Base-by-base conservation (phyloP, 2,888 invertebrate genomes). In the Tromatobia lineatoria region DNA sequence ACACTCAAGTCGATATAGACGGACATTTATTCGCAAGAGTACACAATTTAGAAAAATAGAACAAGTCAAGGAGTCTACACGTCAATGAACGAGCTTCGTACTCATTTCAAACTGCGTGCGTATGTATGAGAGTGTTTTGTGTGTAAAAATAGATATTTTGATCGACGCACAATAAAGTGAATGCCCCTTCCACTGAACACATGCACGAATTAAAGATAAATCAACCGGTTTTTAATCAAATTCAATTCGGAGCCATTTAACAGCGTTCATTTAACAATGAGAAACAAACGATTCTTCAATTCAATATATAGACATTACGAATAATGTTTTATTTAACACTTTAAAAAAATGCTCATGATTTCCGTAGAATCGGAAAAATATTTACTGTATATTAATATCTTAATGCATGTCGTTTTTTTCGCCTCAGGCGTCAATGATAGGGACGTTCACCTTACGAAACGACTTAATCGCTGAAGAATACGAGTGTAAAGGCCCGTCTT, bases 41-140 rank as follows among this genome's bases (percentile, higher is more conserved):
- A 81, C 54, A 81, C 70, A 81, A 81, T 76, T 81, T 81, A 75
- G 81, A 81, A 81, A 81, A 81, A 81, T 81, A 81, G 81, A 76
- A 64, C 42, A 76, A 76, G 66, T 71, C 67, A 54, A 54, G 66
- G 52, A 73, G 73, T 38, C 52, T 11, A 20, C 18, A 42, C n/a
- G 42, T 64, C 45, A 10, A 66, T 45, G 15, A 59, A 29, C 15
- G 42, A 66, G 20, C 23, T 67, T 25, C 15, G 47, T 15, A 1
- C 15, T 67, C 42, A 6, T 47, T 67, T 23, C 67, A 15, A 67
- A 47, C 15, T 15, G 15, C 67, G 23, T 66, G 66, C 38, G 42
- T 42, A 20, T 38, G 61, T 25, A 66, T 47, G 25, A 47, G 25
- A 47, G 47, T 67, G 45, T 67, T 64, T 64, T 64, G 38, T 80